Evolutionary conservation across 2,888 invertebrate genomes (phyloP).

Genomic region (Acleris literana): DNA sequence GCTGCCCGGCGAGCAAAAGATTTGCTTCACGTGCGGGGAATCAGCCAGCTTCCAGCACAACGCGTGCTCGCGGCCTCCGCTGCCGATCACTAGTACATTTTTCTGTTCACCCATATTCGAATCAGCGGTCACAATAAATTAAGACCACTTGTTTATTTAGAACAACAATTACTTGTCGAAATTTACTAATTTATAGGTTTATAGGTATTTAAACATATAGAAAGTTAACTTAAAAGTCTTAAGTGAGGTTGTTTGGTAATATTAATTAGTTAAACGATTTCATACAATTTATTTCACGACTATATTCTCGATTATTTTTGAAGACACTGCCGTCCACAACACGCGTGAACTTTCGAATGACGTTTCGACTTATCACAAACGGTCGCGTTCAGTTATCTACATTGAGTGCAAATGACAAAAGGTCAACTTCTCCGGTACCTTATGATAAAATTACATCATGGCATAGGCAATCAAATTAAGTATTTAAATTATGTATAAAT

Average conservation of each 20-base stretch:
- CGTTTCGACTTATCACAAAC: conserved; percentile 43
- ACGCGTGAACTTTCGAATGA: conserved; percentile 69
- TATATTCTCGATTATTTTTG: conserved; percentile 36
- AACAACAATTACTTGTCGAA: conserved; percentile 49
- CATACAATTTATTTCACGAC: conserved; percentile 29
- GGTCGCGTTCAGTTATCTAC: conserved; percentile 40
- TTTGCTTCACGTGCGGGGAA: conserved; percentile 87
- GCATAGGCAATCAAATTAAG: conserved; percentile 27
- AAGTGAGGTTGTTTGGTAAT: not conserved
- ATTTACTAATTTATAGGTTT: conserved; percentile 7
- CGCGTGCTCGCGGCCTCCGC: conserved; percentile 98
- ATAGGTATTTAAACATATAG: not conserved
- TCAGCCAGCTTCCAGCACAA: conserved; percentile 96
- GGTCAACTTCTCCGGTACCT: conserved; percentile 45
- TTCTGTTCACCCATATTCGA: conserved; percentile 63
- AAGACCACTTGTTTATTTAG: conserved; percentile 26
- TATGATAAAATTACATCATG: conserved; percentile 43
- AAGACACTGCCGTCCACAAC: conserved; percentile 51
- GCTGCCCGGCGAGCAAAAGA: conserved; percentile 95
- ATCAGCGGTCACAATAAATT: conserved; percentile 30
- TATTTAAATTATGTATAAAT: conserved; percentile 21
- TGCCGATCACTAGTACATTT: conserved; percentile 92
- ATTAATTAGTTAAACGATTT: conserved; percentile 11
- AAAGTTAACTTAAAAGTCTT: not conserved
- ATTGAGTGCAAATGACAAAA: conserved; percentile 44